phyloP scores from a whole-genome alignment of 2,113 vertebrate genomes.

The Arenaria interpres region DNA sequence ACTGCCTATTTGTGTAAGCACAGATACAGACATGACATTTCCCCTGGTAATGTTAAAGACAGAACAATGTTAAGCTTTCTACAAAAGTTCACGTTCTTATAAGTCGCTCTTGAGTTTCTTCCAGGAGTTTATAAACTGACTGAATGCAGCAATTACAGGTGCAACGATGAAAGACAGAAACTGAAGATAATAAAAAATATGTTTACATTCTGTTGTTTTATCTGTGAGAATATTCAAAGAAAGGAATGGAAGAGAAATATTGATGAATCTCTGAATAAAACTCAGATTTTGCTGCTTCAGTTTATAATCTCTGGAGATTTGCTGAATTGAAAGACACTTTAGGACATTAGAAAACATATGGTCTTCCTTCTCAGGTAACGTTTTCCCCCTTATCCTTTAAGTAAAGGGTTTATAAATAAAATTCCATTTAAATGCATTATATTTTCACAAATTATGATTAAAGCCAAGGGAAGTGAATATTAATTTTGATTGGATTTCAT shows the following conservation, averaged over 20 bases:
- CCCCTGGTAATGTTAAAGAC: background rate
- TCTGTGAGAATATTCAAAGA: background rate
- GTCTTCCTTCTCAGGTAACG: background rate
- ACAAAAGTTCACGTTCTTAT: background rate
- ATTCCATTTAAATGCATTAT: background rate
- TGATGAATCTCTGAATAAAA: background rate
- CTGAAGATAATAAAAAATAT: background rate
- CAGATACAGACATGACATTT: background rate
- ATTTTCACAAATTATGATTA: background rate
- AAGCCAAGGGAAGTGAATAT: background rate
- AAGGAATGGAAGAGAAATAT: background rate
- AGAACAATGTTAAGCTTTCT: background rate
- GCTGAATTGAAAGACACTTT: background rate
- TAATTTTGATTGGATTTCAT: background rate
- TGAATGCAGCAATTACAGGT: background rate
- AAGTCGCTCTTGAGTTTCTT: background rate
- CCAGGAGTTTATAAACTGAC: background rate
- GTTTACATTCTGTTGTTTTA: background rate
- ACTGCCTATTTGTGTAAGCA: background rate
- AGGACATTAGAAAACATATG: background rate
- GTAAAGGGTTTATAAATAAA: background rate
- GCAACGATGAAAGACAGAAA: background rate
- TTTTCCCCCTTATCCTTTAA: background rate
- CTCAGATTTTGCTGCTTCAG: background rate
- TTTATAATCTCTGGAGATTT: background rate